Evolutionary conservation across 2,113 vertebrate species (phyloP).

Genomic region (Delphinus delphis): DNA sequence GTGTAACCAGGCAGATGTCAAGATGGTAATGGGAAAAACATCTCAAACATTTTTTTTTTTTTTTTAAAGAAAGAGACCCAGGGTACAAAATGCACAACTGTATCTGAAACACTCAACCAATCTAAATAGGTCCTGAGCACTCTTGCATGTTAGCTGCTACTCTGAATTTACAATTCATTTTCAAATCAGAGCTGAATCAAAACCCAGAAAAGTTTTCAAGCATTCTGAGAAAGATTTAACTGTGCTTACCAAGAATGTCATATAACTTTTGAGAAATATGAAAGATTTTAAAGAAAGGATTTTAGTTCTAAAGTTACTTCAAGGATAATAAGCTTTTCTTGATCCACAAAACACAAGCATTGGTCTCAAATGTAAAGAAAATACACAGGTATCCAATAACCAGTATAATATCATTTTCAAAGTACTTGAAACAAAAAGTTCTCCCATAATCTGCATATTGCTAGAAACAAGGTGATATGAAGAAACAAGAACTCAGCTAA

Average conservation of each 20-base stretch:
- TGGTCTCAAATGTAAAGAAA: not conserved
- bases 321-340: constrained; percentile 23
- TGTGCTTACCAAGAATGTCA: not conserved
- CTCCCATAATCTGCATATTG: not conserved
- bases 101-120: constrained; percentile 37
- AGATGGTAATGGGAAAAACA: constrained; percentile 77
- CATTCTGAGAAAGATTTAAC: not conserved
- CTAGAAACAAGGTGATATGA: not conserved
- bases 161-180: constrained; percentile 64
- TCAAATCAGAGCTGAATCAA: constrained; percentile 33
- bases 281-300: constrained; percentile 12
- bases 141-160: constrained; percentile 28
- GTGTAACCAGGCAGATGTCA: constrained; percentile 77
- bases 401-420: constrained; percentile 36
- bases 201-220: constrained; percentile 48
- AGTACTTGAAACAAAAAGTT: constrained; percentile 18
- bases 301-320: constrained; percentile 7
- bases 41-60: constrained; percentile 64
- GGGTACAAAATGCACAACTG: constrained; percentile 67
- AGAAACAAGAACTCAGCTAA: not conserved
- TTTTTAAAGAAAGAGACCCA: constrained; percentile 56
- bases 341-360: not conserved
- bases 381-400: not conserved
- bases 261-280: not conserved
- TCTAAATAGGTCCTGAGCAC: constrained; percentile 63